Conservation (phyloP, 1,140 invertebrate genomes). For the Pseudomyrmex cubaensis region DNA sequence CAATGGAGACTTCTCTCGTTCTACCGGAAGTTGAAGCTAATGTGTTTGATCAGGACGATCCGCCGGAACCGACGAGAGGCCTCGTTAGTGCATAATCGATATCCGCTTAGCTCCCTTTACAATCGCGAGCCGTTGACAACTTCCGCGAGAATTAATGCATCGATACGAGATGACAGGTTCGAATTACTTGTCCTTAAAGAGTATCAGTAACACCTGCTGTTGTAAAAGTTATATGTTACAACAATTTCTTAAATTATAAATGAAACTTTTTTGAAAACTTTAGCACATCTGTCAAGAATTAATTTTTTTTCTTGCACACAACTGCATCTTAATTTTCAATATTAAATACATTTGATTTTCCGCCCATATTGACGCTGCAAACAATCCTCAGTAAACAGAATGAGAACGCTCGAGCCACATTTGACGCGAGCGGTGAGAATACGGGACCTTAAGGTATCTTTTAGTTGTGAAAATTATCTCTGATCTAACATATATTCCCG, state of each 20-base stretch:
- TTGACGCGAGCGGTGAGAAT: not conserved
- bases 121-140: not conserved
- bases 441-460: not conserved
- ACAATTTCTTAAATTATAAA: too few species aligned
- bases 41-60: conserved; percentile 75
- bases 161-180: not conserved
- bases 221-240: not conserved
- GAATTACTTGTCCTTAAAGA: not conserved
- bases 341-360: not conserved
- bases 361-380: not conserved
- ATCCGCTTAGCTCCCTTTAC: conserved; percentile 66
- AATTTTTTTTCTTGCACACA: too few species aligned
- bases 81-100: conserved; percentile 69
- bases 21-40: conserved; percentile 72
- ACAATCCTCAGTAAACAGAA: not conserved
- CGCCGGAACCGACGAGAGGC: conserved; percentile 29
- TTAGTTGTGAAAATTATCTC: not conserved
- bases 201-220: not conserved
- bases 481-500: not conserved
- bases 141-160: conserved; percentile 16
- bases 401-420: not conserved
- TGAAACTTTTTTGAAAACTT: too few species aligned
- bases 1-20: conserved; percentile 63
- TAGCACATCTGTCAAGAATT: too few species aligned
- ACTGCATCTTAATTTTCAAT: not conserved